A percentile compares a stretch with the other conserved stretches of the same genome.
Evolutionary conservation across 2,113 vertebrate genomes (phyloP).

Genomic region (Campylorhamphus procurvoides): DNA sequence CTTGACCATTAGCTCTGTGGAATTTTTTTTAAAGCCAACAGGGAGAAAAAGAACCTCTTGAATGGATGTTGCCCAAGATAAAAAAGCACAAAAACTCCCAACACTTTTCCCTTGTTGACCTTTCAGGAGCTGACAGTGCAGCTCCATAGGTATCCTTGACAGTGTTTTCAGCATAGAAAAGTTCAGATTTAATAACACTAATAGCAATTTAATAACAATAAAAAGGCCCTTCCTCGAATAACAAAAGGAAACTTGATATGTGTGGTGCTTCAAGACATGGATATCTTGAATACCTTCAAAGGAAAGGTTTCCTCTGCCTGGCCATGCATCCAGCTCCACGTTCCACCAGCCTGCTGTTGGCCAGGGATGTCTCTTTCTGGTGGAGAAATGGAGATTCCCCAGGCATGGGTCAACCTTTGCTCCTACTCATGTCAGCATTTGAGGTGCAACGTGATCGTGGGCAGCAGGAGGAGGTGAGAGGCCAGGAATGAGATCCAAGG

Average conservation of each 20-base stretch:
- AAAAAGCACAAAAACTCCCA: neutral
- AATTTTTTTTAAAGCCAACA: neutral
- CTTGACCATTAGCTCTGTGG: neutral
- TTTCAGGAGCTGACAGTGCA: neutral
- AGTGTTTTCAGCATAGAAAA: neutral
- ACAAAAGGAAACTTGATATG: neutral
- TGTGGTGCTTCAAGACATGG: neutral
- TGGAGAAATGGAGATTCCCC: neutral
- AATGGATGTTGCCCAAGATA: neutral
- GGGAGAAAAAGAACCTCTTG: neutral
- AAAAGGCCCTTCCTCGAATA: neutral
- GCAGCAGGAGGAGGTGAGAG: neutral
- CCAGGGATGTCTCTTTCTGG: rapidly evolving
- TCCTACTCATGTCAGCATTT: rapidly evolving
- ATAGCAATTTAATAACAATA: neutral
- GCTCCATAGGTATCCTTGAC: neutral
- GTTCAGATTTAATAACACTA: neutral
- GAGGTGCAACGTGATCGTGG: rapidly evolving
- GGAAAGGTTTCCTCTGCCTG: neutral
- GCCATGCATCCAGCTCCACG: rapidly evolving
- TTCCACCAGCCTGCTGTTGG: neutral
- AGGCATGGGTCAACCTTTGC: rapidly evolving
- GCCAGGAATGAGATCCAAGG: neutral
- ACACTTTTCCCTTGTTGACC: neutral
- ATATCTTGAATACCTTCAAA: neutral